Percentiles rank a stretch among this genome's conserved stretches.
phyloP scores from a whole-genome alignment of 2,113 vertebrate species.

The Delphinapterus leucas region DNA sequence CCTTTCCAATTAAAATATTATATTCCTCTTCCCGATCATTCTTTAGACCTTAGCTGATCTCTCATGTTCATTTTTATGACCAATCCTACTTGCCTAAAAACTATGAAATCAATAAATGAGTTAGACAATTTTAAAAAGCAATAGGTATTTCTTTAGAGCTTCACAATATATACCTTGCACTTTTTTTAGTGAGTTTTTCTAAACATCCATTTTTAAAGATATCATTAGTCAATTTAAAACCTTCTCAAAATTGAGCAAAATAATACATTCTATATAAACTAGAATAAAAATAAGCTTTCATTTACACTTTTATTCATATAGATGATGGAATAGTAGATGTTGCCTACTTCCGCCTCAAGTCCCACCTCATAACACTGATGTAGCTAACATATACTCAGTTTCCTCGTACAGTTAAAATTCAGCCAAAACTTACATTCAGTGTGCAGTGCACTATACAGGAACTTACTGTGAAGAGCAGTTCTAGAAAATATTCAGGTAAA shows the following conservation, averaged over 20 bases:
- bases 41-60: background rate
- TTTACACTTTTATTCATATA: background rate
- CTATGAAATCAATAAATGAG: background rate
- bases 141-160: background rate
- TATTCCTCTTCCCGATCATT: background rate
- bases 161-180: background rate
- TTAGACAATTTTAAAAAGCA: background rate
- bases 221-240: background rate
- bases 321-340: background rate
- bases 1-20: conserved; percentile 20
- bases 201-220: background rate
- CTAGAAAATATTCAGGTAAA: background rate
- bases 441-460: accelerated
- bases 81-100: conserved; percentile 4
- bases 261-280: background rate
- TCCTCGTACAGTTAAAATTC: background rate
- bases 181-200: background rate
- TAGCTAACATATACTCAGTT: background rate
- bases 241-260: background rate
- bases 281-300: background rate
- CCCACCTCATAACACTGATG: background rate
- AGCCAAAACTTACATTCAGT: background rate
- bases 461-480: background rate
- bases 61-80: background rate
- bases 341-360: background rate